phyloP scores from a whole-genome alignment of 2,888 invertebrate genomes.

The Caradrina kadenii region DNA sequence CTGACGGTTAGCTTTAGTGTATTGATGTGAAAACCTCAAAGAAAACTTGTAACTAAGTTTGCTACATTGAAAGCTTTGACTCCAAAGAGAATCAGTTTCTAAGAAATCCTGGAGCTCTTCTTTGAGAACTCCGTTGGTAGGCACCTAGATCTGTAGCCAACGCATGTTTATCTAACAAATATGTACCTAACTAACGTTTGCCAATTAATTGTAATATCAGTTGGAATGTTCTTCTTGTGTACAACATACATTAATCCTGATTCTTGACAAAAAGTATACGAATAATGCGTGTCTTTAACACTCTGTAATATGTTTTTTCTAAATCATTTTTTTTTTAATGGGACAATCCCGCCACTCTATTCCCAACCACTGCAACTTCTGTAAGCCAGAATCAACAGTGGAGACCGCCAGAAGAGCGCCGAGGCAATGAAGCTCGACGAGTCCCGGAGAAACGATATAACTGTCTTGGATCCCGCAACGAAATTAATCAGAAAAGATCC shows the following conservation, averaged over 20 bases:
- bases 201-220: slow-evolving; percentile 23
- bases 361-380: too few species aligned
- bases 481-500: too few species aligned
- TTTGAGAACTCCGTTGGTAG: neutral
- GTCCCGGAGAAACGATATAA: too few species aligned
- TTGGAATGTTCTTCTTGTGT: slow-evolving; percentile 11
- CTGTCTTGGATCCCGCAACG: too few species aligned
- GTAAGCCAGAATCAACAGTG: too few species aligned
- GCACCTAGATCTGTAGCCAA: neutral
- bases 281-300: too few species aligned
- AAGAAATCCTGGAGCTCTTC: neutral
- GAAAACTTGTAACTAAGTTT: neutral
- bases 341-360: too few species aligned
- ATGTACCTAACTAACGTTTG: neutral
- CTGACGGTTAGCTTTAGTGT: neutral
- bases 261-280: too few species aligned
- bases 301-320: too few species aligned
- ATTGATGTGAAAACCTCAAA: neutral
- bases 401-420: too few species aligned
- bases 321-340: too few species aligned
- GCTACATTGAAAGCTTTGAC: neutral
- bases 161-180: slow-evolving; percentile 6
- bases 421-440: too few species aligned
- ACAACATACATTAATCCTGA: neutral
- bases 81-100: neutral